These are phyloP conservation scores for Xiphorhynchus erythropygius DNA, from an alignment of 2,797 vertebrate genomes.

Conservation along the genomic window DNA sequence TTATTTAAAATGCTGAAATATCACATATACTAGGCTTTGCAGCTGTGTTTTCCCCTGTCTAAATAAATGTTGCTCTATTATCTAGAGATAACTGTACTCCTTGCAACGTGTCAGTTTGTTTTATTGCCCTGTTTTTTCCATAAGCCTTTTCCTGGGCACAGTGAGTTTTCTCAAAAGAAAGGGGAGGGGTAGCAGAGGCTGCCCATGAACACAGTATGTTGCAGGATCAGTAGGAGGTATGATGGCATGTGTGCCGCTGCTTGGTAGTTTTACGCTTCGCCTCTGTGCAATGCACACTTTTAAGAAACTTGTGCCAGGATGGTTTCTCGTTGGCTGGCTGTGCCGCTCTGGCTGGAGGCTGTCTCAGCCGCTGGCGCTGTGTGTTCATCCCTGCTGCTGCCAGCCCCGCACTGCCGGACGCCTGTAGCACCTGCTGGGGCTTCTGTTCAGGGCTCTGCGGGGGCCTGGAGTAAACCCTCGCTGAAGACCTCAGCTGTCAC, in stretches of 20 bases:
- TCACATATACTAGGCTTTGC: neutral
- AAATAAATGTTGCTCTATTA: neutral
- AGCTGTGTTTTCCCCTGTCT: neutral
- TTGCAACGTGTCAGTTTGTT: neutral
- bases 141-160: neutral
- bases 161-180: neutral
- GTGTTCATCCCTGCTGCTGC: constrained; percentile 22
- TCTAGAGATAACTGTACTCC: neutral
- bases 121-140: neutral
- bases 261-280: rapidly evolving
- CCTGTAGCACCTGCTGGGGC: constrained; percentile 74
- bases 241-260: rapidly evolving
- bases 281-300: too few species aligned
- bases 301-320: neutral
- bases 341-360: constrained; percentile 48
- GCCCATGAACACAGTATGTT: rapidly evolving
- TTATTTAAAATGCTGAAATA: constrained; percentile 2
- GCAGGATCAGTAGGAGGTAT: neutral
- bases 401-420: neutral
- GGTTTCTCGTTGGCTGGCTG: neutral
- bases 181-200: too few species aligned
- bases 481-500: constrained; percentile 76
- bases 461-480: constrained; percentile 55
- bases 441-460: constrained; percentile 71
- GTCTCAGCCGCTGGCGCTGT: rapidly evolving